phyloP scores from a whole-genome alignment of 2,797 vertebrate species.

The Knipowitschia caucasica region DNA sequence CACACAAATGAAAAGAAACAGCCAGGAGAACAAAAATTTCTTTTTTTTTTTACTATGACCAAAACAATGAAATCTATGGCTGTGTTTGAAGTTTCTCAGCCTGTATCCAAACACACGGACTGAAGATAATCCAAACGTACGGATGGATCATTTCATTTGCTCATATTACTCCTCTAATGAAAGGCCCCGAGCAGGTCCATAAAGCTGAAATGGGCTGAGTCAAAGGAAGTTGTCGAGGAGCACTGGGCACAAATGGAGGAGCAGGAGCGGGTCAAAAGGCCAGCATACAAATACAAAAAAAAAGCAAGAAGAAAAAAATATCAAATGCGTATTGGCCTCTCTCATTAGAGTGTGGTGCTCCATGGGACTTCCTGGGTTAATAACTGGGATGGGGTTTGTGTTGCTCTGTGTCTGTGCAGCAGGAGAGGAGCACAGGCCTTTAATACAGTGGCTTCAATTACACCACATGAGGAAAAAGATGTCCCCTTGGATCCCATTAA shows the following conservation, averaged over 20 bases:
- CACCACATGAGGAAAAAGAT: constrained; percentile 71
- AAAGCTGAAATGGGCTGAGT: constrained; percentile 2
- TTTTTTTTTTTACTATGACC: no score
- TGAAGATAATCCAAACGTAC: constrained; percentile 3
- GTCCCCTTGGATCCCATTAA: constrained; percentile 72
- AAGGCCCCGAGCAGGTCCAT: constrained; percentile 1
- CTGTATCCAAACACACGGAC: constrained; percentile 14
- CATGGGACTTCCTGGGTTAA: constrained; percentile 71
- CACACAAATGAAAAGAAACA: no score
- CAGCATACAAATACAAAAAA: constrained; percentile 62
- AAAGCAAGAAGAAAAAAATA: constrained; percentile 37
- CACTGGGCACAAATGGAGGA: constrained; percentile 24
- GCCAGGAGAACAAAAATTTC: no score
- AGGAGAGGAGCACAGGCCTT: constrained; percentile 72
- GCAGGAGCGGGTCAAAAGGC: constrained; percentile 63
- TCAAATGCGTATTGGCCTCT: constrained; percentile 66
- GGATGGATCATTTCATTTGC: not conserved
- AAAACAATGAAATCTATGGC: no score
- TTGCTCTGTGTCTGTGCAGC: constrained; percentile 71
- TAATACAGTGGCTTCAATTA: constrained; percentile 78
- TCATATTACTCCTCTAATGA: constrained; percentile 4
- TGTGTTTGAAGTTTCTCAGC: no score
- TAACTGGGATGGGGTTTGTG: constrained; percentile 70
- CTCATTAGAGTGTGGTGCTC: constrained; percentile 73
- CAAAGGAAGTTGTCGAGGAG: constrained; percentile 14